Percentiles rank a stretch among this genome's conserved stretches.
phyloP scores from a whole-genome alignment of 2,888 invertebrate species.

The Pantelozetes paolii region DNA sequence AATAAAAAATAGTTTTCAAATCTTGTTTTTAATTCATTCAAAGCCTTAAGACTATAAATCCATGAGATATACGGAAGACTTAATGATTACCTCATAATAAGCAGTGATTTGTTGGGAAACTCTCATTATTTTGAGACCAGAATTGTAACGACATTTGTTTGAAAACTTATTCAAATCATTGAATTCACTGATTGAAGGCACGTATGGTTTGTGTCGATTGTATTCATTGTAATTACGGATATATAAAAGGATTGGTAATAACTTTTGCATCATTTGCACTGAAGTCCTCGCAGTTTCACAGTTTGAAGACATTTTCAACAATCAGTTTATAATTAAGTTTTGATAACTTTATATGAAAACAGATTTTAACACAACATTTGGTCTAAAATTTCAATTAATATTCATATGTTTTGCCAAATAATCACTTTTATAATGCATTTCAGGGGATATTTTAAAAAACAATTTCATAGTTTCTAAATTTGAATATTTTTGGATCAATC shows the following conservation, averaged over 20 bases:
- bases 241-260: constrained; percentile 38
- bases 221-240: constrained; percentile 41
- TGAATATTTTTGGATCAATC: too few relatives aligned
- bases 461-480: too few relatives aligned
- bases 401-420: too few relatives aligned
- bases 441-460: too few relatives aligned
- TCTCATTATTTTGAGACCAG: not conserved
- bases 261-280: constrained; percentile 20
- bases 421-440: too few relatives aligned
- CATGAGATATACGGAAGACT: constrained; percentile 1
- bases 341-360: too few relatives aligned
- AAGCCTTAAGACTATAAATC: not conserved
- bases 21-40: too few relatives aligned
- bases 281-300: not conserved
- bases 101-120: constrained; percentile 28
- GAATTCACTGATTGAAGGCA: not conserved
- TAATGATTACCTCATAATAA: constrained; percentile 8
- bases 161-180: too few relatives aligned
- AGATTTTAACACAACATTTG: too few relatives aligned
- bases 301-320: not conserved
- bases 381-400: too few relatives aligned
- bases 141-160: not conserved
- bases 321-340: too few relatives aligned
- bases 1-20: too few relatives aligned
- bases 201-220: constrained; percentile 26